phyloP scores from a whole-genome alignment of 2,797 vertebrate species.

The Poliocrania exsul region DNA sequence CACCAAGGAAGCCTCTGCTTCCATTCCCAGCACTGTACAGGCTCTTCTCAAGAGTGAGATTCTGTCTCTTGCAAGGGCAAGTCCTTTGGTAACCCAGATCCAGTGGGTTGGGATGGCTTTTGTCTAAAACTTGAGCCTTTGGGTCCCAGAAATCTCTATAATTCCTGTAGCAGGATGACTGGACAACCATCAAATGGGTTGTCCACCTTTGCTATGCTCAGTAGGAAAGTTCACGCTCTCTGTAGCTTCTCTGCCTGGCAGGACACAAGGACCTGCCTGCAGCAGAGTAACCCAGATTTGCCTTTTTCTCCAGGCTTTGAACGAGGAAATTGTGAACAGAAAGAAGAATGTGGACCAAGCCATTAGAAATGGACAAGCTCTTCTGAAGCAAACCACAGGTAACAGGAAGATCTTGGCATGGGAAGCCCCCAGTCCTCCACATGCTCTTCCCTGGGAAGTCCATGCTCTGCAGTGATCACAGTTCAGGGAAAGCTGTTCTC shows the following conservation, averaged over 20 bases:
- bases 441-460: not conserved
- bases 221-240: not conserved
- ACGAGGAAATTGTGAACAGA: conserved; percentile 95
- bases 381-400: conserved; percentile 99
- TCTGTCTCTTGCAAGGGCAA: not conserved
- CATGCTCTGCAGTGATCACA: not conserved
- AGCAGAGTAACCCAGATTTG: not conserved
- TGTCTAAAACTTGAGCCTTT: not conserved
- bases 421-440: not conserved
- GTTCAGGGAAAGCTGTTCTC: not conserved
- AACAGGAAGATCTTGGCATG: not conserved
- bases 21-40: not conserved
- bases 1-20: conserved; percentile 11
- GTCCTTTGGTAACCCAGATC: not conserved
- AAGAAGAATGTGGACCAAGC: conserved; percentile 98
- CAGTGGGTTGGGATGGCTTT: not conserved
- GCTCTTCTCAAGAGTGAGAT: not conserved
- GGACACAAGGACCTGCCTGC: not conserved
- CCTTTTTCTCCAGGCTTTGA: conserved; percentile 83
- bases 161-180: not conserved
- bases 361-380: conserved; percentile 94
- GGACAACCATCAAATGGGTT: not conserved
- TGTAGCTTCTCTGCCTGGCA: not conserved
- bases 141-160: not conserved
- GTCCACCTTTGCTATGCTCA: not conserved